Base-by-base conservation (phyloP, 2,888 invertebrate genomes). In the Aporophyla nigra region DNA sequence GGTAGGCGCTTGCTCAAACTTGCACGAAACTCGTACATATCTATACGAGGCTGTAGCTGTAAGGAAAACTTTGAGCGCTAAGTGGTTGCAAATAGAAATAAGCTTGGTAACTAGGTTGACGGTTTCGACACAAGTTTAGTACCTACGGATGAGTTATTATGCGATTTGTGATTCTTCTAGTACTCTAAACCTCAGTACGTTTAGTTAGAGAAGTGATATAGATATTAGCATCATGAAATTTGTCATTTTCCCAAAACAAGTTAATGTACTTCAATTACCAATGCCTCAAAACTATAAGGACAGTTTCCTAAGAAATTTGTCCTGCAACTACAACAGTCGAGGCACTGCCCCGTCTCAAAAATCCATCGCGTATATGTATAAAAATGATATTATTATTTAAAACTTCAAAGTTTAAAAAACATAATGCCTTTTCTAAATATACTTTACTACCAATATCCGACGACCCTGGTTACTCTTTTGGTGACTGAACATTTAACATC, bases 1-100 rank as follows among this genome's bases (percentile, higher is more conserved):
- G 24, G 61, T 75, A 62, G 66, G 62, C 49, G n/a, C 61, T 65
- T 65, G 63, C 24, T 53, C 27, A 19, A 82, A 66, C 82, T 81
- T 75, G 4, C 33, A 24, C 53, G 19, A 49, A 40, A 46, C 43
- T 46, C 43, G 10, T 46, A 58, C 12, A 21, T 51, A 40, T 19
- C 43, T 75, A 19, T 33, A 16, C 14, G 10, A 24, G 9, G 12
- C n/a, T n/a, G n/a, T 58, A 51, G 21, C 19, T 63, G 9, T 49
- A 12, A 27, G 40, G 24, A 66, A 66, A 79, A 68, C 54, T 72
- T 78, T 56, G n/a, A 53, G 3, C 27, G n/a, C 51, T 40, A 21
- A 66, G 5, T 62, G 7, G 19, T 27, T 46, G 43, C 67, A 27
- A 54, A 71, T 27, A 53, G 54, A 27, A 46, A 56, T 6, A 54